Evolutionary conservation across 2,113 vertebrate species (phyloP).

Genomic region (Apus apus): DNA sequence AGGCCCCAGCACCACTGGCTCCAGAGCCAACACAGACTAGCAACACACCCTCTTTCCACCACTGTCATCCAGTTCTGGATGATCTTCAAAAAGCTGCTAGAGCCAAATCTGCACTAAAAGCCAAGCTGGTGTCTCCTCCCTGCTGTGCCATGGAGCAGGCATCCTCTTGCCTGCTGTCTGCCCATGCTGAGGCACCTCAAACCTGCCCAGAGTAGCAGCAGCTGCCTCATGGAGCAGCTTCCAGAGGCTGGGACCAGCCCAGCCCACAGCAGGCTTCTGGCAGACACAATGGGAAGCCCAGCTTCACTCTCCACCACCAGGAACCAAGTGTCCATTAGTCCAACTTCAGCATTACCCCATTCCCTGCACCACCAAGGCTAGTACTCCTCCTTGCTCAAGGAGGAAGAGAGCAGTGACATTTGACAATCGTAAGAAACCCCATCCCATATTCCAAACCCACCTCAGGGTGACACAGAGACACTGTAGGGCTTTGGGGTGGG

Average conservation of each 20-base stretch:
- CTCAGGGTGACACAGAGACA: accelerated
- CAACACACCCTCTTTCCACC: background rate
- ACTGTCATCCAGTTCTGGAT: background rate
- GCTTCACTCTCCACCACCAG: background rate
- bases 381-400: accelerated
- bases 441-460: accelerated
- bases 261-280: background rate
- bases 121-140: background rate
- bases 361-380: background rate
- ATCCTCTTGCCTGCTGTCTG: background rate
- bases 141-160: background rate
- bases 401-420: background rate
- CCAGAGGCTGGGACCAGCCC: background rate
- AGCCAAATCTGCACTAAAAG: background rate
- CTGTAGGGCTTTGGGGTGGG: background rate
- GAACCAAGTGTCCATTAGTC: background rate
- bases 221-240: background rate
- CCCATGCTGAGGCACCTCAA: accelerated
- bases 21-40: background rate
- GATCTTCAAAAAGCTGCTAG: background rate
- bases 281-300: accelerated
- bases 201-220: background rate
- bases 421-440: background rate
- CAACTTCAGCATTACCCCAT: background rate
- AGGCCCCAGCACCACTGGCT: background rate